These are phyloP conservation scores for Pelobates cultripes DNA, from an alignment of 2,797 vertebrate genomes.

Conservation along the genomic window DNA sequence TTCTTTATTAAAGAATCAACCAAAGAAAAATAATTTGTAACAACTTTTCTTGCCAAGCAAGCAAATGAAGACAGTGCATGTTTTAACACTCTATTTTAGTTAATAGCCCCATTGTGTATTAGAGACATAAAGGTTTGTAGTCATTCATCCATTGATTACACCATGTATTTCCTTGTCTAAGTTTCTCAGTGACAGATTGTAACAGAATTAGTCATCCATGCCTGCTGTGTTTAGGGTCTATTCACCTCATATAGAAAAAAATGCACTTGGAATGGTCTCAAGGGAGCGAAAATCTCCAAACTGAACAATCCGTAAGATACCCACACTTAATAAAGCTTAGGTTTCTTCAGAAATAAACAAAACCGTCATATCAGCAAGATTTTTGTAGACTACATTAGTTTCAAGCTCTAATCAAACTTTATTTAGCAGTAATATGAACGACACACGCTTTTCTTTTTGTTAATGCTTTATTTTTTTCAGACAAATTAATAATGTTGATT, in stretches of 20 bases:
- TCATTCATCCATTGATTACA: conserved; percentile 26
- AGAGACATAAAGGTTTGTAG: background rate
- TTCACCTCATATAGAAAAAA: conserved; percentile 38
- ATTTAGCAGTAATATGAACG: background rate
- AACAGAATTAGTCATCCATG: conserved; percentile 46
- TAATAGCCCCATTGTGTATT: background rate
- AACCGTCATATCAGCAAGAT: background rate
- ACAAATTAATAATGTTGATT: background rate
- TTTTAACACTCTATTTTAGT: background rate
- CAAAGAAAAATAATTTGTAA: background rate
- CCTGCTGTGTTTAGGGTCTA: conserved; percentile 26
- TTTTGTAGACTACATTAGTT: background rate
- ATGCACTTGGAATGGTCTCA: conserved; percentile 15
- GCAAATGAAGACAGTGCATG: background rate
- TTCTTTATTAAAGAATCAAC: no score
- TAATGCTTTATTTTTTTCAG: background rate
- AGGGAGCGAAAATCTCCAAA: conserved; percentile 21
- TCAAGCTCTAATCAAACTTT: background rate
- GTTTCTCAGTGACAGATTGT: conserved; percentile 33
- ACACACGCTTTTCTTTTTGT: background rate
- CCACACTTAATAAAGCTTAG: conserved; percentile 25
- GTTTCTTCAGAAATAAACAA: conserved; percentile 8
- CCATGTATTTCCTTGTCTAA: conserved; percentile 32
- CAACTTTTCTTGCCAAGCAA: background rate
- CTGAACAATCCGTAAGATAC: background rate